Evolutionary conservation across 2,888 invertebrate genomes (phyloP).

Genomic region (Mimas tiliae): DNA sequence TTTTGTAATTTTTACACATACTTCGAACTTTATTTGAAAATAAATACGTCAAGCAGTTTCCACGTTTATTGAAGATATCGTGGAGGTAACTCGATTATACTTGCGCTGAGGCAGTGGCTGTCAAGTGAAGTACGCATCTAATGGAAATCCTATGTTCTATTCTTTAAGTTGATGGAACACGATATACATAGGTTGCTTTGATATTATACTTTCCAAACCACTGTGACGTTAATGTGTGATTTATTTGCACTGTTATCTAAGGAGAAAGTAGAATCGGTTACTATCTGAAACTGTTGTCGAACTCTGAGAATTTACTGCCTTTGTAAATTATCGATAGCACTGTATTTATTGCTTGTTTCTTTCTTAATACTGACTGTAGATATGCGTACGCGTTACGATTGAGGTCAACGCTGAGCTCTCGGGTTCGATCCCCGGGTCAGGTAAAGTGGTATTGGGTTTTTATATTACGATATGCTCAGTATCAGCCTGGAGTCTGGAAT

Average conservation of each 20-base stretch:
- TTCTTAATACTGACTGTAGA: too few relatives aligned
- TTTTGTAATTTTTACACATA: too few relatives aligned
- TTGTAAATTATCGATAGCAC: neutral
- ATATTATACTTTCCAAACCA: conserved; percentile 16
- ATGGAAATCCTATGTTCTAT: conserved; percentile 76
- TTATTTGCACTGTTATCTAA: conserved; percentile 21
- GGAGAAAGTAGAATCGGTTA: neutral
- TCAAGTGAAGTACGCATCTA: conserved; percentile 72
- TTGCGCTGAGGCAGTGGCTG: conserved; percentile 59
- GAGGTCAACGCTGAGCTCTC: too few relatives aligned
- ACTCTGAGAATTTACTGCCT: neutral
- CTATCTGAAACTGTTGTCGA: neutral
- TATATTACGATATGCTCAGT: too few relatives aligned
- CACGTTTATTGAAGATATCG: conserved; percentile 12
- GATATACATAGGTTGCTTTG: conserved; percentile 29
- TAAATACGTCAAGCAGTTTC: neutral
- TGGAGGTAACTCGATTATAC: conserved; percentile 72
- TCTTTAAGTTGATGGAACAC: conserved; percentile 54
- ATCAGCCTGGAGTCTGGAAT: too few relatives aligned
- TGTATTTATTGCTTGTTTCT: neutral
- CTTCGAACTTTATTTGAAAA: neutral
- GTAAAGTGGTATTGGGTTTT: too few relatives aligned
- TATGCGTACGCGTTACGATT: too few relatives aligned
- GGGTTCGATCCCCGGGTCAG: too few relatives aligned
- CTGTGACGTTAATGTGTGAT: conserved; percentile 20